Evolutionary conservation across 2,113 vertebrate genomes (phyloP).

Genomic region (Lophotis ruficrista): DNA sequence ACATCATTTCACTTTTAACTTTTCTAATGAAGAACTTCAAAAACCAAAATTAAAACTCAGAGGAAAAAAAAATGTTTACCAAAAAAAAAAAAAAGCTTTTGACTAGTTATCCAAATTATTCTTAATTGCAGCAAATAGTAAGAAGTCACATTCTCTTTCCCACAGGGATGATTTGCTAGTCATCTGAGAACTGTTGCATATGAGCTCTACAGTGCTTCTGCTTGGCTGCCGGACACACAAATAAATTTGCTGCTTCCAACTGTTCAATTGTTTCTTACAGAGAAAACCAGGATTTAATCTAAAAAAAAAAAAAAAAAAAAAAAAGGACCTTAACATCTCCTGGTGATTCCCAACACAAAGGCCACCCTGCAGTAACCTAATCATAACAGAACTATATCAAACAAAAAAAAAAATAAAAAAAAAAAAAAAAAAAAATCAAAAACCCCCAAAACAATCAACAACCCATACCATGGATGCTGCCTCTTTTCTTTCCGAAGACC

Average conservation of each 20-base stretch:
- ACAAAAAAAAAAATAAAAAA: fast-evolving
- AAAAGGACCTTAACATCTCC: neutral
- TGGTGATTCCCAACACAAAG: neutral
- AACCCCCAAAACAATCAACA: too few relatives aligned
- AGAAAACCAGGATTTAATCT: neutral
- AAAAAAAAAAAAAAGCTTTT: neutral
- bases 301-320: neutral
- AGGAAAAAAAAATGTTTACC: neutral
- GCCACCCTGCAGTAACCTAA: neutral
- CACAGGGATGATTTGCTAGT: neutral
- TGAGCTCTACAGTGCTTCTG: neutral
- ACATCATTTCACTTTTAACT: conserved; percentile 27
- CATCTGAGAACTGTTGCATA: neutral
- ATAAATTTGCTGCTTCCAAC: neutral
- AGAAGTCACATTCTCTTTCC: neutral
- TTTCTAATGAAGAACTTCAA: neutral
- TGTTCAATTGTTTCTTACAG: neutral
- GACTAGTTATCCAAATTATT: neutral
- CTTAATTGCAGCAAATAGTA: neutral
- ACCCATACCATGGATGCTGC: fast-evolving
- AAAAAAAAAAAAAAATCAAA: neutral
- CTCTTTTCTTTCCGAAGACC: fast-evolving
- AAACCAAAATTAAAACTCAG: neutral
- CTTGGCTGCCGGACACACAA: neutral
- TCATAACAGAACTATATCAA: fast-evolving